Evolutionary conservation across 2,888 invertebrate species (phyloP).

Genomic region (Subacronicta megacephala): DNA sequence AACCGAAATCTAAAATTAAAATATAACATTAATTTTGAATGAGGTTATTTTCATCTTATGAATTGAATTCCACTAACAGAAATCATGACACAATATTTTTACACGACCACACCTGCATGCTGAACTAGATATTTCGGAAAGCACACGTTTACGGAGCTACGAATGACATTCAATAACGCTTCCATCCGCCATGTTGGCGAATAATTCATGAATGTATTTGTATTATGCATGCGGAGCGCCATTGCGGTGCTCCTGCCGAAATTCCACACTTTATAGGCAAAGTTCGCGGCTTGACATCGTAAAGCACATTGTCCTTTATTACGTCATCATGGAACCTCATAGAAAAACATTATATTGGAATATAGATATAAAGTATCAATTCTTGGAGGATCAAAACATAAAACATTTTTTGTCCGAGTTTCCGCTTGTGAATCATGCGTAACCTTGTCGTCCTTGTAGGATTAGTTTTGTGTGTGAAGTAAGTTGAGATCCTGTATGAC

Average conservation of each 20-base stretch:
- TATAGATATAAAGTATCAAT: conserved; percentile 39
- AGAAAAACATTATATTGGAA: conserved; percentile 50
- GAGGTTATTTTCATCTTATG: neutral
- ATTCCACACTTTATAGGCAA: conserved; percentile 57
- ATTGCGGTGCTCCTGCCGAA: conserved; percentile 48
- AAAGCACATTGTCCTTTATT: conserved; percentile 57
- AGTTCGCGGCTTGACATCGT: conserved; percentile 52
- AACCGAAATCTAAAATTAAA: too few species aligned
- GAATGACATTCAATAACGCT: conserved; percentile 62
- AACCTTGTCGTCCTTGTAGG: conserved; percentile 1
- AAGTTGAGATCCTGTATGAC: too few species aligned
- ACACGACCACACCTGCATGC: conserved; percentile 45
- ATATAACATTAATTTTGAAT: too few species aligned
- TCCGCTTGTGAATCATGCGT: neutral
- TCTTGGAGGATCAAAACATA: conserved; percentile 18
- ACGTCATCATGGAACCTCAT: conserved; percentile 44
- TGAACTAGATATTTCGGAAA: conserved; percentile 54
- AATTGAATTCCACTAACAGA: conserved; percentile 12
- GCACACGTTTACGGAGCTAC: conserved; percentile 52
- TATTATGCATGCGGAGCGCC: conserved; percentile 56
- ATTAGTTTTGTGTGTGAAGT: neutral
- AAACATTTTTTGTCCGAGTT: conserved; percentile 17
- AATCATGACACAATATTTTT: conserved; percentile 43
- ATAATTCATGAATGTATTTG: conserved; percentile 62
- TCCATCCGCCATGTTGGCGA: conserved; percentile 51